Conservation (phyloP, 2,888 invertebrate genomes). For the Timema cristinae region DNA sequence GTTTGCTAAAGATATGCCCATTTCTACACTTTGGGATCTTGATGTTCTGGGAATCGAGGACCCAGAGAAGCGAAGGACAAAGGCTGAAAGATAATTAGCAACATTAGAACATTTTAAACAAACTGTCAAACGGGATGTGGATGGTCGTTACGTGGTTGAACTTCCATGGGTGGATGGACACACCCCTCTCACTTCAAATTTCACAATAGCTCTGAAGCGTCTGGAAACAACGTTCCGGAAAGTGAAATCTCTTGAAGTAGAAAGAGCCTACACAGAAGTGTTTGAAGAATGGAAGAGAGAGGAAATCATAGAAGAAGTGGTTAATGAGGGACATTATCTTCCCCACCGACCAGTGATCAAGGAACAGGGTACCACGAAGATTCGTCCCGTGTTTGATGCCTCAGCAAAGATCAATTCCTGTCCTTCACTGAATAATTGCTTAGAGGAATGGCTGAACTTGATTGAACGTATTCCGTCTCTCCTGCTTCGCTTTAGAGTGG, state of each 20-base stretch:
- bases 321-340: conserved; percentile 27
- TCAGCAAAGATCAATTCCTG: no score
- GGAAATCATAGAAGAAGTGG: conserved; percentile 12
- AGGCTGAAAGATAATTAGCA: not conserved
- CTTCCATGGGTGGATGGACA: not conserved
- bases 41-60: conserved; percentile 2
- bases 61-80: not conserved
- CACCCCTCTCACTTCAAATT: not conserved
- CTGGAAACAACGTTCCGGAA: not conserved
- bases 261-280: not conserved
- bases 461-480: no score
- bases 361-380: conserved; percentile 24
- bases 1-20: no score
- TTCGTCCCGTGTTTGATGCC: not conserved
- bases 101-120: not conserved
- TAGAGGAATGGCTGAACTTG: no score
- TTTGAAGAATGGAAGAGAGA: not conserved
- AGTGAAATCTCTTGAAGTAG: no score
- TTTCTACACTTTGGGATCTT: not conserved
- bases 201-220: not conserved
- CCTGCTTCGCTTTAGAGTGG: no score
- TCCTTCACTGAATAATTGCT: no score
- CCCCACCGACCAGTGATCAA: conserved; percentile 36
- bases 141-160: not conserved
- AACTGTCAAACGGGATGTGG: not conserved